Evolutionary conservation across 2,888 invertebrate genomes (phyloP).

Genomic region (Eupeodes latifasciatus): DNA sequence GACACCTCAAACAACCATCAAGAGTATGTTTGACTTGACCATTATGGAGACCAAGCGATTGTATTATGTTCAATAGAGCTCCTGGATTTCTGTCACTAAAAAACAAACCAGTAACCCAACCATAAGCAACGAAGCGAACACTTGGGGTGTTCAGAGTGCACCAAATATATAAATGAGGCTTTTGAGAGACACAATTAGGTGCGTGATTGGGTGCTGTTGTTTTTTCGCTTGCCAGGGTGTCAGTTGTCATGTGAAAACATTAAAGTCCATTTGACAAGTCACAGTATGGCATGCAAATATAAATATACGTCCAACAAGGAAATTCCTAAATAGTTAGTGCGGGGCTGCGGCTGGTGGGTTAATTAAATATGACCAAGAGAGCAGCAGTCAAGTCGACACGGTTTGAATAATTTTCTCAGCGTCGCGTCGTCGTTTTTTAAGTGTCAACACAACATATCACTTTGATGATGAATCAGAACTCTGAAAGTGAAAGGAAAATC

Average conservation of each 20-base stretch:
- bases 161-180: slow-evolving; percentile 15
- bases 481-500: slow-evolving; percentile 20
- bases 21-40: slow-evolving; percentile 30
- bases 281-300: slow-evolving; percentile 56
- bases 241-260: slow-evolving; percentile 65
- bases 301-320: neutral
- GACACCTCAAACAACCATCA: slow-evolving; percentile 47
- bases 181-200: slow-evolving; percentile 49
- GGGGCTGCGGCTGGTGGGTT: neutral
- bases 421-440: neutral
- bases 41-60: slow-evolving; percentile 29
- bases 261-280: slow-evolving; percentile 64
- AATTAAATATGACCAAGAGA: slow-evolving; percentile 3
- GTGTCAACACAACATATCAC: neutral
- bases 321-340: slow-evolving; percentile 35
- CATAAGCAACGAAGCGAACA: neutral
- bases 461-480: slow-evolving; percentile 23
- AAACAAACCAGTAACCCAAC: neutral
- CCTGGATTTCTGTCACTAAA: slow-evolving; percentile 47
- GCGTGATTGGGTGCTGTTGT: slow-evolving; percentile 65
- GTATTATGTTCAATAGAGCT: slow-evolving; percentile 23
- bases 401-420: slow-evolving; percentile 10
- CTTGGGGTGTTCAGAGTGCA: neutral
- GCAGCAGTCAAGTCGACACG: too few relatives aligned
- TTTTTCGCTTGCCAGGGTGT: slow-evolving; percentile 48